These are phyloP conservation scores for Archips xylosteana DNA, from an alignment of 2,888 invertebrate genomes.

Conservation along the genomic window DNA sequence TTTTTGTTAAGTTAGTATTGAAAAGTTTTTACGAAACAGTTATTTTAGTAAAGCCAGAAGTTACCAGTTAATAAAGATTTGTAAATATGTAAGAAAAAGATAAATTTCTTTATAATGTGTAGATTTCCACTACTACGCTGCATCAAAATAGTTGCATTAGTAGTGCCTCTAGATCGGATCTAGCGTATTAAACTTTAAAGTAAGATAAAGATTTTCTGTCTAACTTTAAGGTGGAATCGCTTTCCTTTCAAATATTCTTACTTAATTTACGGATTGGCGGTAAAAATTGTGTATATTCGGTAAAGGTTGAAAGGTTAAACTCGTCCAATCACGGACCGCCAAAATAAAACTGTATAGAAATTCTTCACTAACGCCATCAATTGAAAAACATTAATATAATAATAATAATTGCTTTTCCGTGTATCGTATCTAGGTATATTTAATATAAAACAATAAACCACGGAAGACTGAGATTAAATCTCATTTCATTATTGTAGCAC, in stretches of 20 bases:
- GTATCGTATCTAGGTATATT: neutral
- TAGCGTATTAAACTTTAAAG: neutral
- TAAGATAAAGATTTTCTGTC: neutral
- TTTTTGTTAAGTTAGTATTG: constrained; percentile 50
- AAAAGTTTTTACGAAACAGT: constrained; percentile 46
- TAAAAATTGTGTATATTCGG: neutral
- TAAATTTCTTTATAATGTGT: constrained; percentile 24
- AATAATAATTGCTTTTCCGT: neutral
- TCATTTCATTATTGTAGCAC: constrained; percentile 10
- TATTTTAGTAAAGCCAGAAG: constrained; percentile 11
- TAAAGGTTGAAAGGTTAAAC: neutral
- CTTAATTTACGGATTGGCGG: neutral
- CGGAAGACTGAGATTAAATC: constrained; percentile 32
- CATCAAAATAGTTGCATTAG: neutral
- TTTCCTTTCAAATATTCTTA: neutral
- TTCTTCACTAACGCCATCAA: neutral
- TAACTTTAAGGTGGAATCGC: neutral
- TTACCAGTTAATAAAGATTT: constrained; percentile 9
- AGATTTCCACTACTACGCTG: constrained; percentile 5
- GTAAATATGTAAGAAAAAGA: constrained; percentile 25
- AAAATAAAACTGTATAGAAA: neutral
- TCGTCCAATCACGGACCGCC: neutral
- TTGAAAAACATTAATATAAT: neutral
- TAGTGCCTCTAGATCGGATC: neutral
- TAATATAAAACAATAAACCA: constrained; percentile 1